Evolutionary conservation across 2,797 vertebrate species (phyloP), one percentile per base, ranked within the genome.

Genomic region (Pteropus rufus): DNA sequence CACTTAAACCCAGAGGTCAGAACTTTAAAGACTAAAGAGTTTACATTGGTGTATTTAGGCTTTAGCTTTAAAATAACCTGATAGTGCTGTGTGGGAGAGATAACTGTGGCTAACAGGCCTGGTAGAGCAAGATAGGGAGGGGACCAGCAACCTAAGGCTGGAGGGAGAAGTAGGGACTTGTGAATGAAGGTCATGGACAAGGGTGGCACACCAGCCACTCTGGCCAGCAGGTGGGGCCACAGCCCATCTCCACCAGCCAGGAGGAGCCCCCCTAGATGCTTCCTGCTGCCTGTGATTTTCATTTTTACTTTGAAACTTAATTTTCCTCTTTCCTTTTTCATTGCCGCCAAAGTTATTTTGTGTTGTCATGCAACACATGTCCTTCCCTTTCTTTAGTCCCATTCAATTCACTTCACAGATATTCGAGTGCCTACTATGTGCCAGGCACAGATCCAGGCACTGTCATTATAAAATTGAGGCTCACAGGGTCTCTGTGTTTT

Each of bases 191-290:
- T 91, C 84, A 67, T 10, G 64, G 52, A n/a, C 72, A 41, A 70
- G 7, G 52, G 77, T 73, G 64, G 29, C 81, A 81, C 41, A 21
- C 21, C 81, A 60, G 49, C 1, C 5, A 41, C 73, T 96, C 64
- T 36, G 62, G 82, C 93, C 97, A 95, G 93, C 44, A 97, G 96
- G 52, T 92, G 94, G 93, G 97, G 92, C 88, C 97, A 44, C 95
- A 95, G 87, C 49, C 64, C 86, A 64, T 75, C 54, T 52, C 70
- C 87, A 69, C 56, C 11, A 29, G 65, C 67, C 79, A 65, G 18
- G 52, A 62, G 67, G 23, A 4, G 29, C 24, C 89, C 67, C 67
- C n/a, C 46, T 15, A 15, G 58, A 9, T 69, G 21, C 36, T 83
- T 93, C 21, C 76, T 54, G 46, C 9, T 58, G 39, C 67, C 12